A percentile compares a stretch with the other conserved stretches of the same genome.
phyloP scores from a whole-genome alignment of 2,113 vertebrate species.

The Bujurquina vittata region DNA sequence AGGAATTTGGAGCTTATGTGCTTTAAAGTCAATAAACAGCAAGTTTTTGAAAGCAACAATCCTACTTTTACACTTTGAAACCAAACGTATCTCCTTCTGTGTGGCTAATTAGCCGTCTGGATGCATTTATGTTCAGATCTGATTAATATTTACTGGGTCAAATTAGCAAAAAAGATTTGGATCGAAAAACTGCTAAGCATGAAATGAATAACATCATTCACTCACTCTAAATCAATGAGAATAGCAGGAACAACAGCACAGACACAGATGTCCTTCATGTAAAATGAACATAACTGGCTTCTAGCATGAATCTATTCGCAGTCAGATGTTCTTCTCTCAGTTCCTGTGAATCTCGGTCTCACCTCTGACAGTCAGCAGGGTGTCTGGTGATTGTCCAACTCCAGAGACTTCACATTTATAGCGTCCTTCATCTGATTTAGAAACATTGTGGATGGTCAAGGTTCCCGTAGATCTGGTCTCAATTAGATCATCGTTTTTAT shows the following conservation, averaged over 20 bases:
- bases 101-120: not conserved
- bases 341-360: not conserved
- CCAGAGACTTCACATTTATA: slow-evolving; percentile 39
- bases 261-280: not conserved
- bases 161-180: not conserved
- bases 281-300: fast-evolving
- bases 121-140: not conserved
- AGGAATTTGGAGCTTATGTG: fast-evolving
- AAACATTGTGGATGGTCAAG: not conserved
- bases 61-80: not conserved
- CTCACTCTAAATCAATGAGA: not conserved
- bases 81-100: fast-evolving
- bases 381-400: not conserved
- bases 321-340: not conserved
- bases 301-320: not conserved
- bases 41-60: not conserved
- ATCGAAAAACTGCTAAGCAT: not conserved
- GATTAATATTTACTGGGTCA: not conserved
- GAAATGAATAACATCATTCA: fast-evolving
- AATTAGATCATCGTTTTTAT: not conserved
- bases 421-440: not conserved
- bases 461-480: not conserved
- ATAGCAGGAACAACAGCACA: not conserved
- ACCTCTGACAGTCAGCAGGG: slow-evolving; percentile 22
- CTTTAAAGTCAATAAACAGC: fast-evolving